Conservation (phyloP, 2,797 vertebrate genomes). For the Hemibagrus guttatus region DNA sequence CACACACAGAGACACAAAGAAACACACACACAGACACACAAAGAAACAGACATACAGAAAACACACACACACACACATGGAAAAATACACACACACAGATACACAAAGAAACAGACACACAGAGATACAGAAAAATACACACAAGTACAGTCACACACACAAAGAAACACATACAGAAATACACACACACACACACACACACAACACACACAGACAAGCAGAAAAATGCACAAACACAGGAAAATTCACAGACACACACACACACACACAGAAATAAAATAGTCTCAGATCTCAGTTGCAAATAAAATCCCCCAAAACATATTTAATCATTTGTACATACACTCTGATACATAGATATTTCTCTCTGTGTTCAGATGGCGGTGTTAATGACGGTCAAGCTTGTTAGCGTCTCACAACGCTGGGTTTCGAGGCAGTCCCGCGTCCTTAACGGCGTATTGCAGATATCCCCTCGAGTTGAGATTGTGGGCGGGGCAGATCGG, state of each 20-base stretch:
- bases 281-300: constrained; percentile 61
- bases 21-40: neutral
- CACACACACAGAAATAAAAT: neutral
- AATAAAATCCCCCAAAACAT: constrained; percentile 59
- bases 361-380: constrained; percentile 19
- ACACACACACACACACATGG: neutral
- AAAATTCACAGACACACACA: neutral
- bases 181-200: neutral
- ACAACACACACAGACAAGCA: neutral
- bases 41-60: too few relatives aligned
- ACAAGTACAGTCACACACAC: too few relatives aligned
- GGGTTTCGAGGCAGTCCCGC: neutral
- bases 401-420: neutral
- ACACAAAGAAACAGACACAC: too few relatives aligned
- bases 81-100: too few relatives aligned
- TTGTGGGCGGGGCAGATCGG: neutral
- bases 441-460: constrained; percentile 2
- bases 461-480: constrained; percentile 60
- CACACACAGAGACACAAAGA: neutral
- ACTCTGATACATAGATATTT: constrained; percentile 61
- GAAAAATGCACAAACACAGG: neutral
- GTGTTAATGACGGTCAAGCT: neutral
- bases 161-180: neutral
- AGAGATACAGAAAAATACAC: neutral
- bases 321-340: constrained; percentile 73